A percentile compares a stretch with the other conserved stretches of the same genome.
Conservation (phyloP, 2,113 vertebrate genomes). For the Neogale vison region DNA sequence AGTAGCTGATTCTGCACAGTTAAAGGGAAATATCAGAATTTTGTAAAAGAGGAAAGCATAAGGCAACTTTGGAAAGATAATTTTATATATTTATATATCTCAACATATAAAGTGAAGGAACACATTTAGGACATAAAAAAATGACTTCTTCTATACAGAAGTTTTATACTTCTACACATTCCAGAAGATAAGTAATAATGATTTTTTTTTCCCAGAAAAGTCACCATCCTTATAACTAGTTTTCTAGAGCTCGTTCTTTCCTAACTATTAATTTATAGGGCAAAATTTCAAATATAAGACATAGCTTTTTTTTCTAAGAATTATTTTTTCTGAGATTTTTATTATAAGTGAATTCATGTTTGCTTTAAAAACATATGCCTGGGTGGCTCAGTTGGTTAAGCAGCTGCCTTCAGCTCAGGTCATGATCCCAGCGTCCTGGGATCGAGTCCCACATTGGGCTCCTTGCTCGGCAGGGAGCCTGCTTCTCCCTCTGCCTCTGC, state of each 20-base stretch:
- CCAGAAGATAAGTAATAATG: neutral
- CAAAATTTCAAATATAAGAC: conserved; percentile 33
- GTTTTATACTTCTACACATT: neutral
- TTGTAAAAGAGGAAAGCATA: neutral
- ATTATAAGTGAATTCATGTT: neutral
- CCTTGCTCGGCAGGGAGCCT: too few relatives aligned
- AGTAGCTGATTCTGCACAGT: neutral
- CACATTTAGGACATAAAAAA: neutral
- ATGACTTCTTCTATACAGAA: neutral
- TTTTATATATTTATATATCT: neutral
- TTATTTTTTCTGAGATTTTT: neutral
- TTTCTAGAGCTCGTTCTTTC: neutral
- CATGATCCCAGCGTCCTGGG: too few relatives aligned
- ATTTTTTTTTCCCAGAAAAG: neutral
- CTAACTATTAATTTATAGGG: neutral
- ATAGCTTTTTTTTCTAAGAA: neutral
- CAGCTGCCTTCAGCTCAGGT: too few relatives aligned
- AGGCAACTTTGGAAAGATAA: neutral
- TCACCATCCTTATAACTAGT: neutral
- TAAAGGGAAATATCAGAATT: neutral
- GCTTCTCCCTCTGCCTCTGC: too few relatives aligned
- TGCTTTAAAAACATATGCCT: neutral
- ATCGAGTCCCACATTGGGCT: too few relatives aligned
- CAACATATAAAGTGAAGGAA: neutral
- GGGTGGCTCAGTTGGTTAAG: too few relatives aligned